Evolutionary conservation across 2,888 invertebrate species (phyloP).

Genomic region (Strigamia maritima): DNA sequence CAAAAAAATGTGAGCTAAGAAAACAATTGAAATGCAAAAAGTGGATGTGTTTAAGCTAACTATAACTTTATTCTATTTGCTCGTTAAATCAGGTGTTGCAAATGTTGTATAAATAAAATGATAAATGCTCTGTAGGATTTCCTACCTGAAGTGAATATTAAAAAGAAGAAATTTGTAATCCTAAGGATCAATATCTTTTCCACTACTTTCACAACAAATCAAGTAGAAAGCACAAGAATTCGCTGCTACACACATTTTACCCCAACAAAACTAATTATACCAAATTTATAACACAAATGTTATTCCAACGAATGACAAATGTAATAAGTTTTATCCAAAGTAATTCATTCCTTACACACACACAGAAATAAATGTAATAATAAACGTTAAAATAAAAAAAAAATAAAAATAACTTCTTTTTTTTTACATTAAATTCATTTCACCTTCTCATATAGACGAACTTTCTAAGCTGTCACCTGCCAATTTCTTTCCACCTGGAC

Average conservation of each 20-base stretch:
- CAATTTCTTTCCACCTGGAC: constrained; percentile 22
- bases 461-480: constrained; percentile 4
- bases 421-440: constrained; percentile 23
- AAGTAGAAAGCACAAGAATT: not conserved
- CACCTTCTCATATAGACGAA: not conserved
- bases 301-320: not conserved
- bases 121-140: constrained; percentile 4
- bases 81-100: not conserved
- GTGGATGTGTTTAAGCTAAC: not conserved
- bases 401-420: not conserved
- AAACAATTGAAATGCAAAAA: not conserved
- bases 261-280: not conserved
- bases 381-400: too few species aligned
- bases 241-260: not conserved
- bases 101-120: constrained; percentile 12
- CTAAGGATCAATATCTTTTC: constrained; percentile 12
- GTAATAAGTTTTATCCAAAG: not conserved
- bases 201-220: not conserved
- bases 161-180: constrained; percentile 13
- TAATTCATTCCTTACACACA: too few species aligned
- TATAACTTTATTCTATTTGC: not conserved
- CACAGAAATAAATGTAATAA: too few species aligned
- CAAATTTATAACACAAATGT: not conserved
- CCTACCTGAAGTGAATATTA: constrained; percentile 25
- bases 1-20: not conserved